These are phyloP conservation scores for Malurus elegans DNA, from an alignment of 2,113 vertebrate species.

Conservation along the genomic window DNA sequence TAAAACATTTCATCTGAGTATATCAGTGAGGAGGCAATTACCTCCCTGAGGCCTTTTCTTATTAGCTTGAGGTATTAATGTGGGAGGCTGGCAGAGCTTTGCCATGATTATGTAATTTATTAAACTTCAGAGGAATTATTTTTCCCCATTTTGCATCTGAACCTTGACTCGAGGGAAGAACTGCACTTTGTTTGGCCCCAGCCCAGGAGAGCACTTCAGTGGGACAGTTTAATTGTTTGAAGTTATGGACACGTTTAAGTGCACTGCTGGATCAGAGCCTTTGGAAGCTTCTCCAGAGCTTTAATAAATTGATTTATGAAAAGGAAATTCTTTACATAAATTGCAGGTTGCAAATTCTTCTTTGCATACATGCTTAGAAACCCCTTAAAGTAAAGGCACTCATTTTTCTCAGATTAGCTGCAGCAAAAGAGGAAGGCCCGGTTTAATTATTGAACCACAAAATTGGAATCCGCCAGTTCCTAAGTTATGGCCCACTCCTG, in stretches of 20 bases:
- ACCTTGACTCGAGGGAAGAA: not conserved
- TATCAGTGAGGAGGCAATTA: not conserved
- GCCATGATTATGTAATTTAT: not conserved
- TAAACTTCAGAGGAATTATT: conserved; percentile 52
- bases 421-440: not conserved
- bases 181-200: conserved; percentile 26
- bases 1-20: not conserved
- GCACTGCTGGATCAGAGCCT: conserved; percentile 57
- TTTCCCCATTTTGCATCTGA: conserved; percentile 29
- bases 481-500: not conserved
- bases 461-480: not conserved
- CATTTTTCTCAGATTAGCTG: conserved; percentile 34
- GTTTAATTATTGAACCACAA: conserved; percentile 47
- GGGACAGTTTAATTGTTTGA: conserved; percentile 40
- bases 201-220: conserved; percentile 51
- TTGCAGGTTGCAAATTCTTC: conserved; percentile 30
- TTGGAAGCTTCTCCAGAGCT: conserved; percentile 38
- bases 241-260: conserved; percentile 48
- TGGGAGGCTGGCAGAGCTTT: conserved; percentile 2
- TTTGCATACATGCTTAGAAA: conserved; percentile 6
- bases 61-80: not conserved
- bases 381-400: conserved; percentile 34
- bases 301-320: conserved; percentile 54
- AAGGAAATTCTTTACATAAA: conserved; percentile 54
- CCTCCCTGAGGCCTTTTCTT: not conserved